Conservation (phyloP, 2,888 invertebrate species). For the Uropetala carovei region DNA sequence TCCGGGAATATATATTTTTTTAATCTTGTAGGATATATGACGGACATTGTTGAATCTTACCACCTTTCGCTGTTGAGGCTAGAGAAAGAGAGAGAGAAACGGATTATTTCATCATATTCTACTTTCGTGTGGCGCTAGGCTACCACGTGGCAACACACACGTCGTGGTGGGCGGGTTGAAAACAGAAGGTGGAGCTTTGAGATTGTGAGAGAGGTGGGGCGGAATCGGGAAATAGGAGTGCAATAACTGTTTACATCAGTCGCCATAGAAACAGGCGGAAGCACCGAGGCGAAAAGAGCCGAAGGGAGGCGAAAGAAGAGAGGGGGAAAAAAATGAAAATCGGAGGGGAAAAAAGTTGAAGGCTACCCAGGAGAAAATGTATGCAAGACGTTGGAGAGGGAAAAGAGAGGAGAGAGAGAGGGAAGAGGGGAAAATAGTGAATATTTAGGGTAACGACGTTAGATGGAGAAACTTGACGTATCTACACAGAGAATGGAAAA, state of each 20-base stretch:
- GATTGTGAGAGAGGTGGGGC: background rate
- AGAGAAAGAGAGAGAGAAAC: background rate
- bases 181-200: background rate
- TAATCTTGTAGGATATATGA: no score
- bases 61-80: background rate
- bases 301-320: background rate
- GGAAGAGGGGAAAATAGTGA: no score
- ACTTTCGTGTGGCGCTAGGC: background rate
- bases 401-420: background rate
- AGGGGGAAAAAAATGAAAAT: background rate
- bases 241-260: constrained; percentile 27
- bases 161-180: background rate
- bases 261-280: background rate
- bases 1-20: no score
- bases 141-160: background rate
- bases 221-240: background rate
- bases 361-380: background rate
- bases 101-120: background rate
- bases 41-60: no score
- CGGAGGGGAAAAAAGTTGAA: background rate
- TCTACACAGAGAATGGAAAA: no score
- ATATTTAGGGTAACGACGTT: no score
- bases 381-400: background rate
- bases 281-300: background rate
- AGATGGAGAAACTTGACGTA: no score